A percentile compares a stretch with the other conserved stretches of the same genome.
Evolutionary conservation across 2,888 invertebrate species (phyloP).

Genomic region (Eupeodes luniger): DNA sequence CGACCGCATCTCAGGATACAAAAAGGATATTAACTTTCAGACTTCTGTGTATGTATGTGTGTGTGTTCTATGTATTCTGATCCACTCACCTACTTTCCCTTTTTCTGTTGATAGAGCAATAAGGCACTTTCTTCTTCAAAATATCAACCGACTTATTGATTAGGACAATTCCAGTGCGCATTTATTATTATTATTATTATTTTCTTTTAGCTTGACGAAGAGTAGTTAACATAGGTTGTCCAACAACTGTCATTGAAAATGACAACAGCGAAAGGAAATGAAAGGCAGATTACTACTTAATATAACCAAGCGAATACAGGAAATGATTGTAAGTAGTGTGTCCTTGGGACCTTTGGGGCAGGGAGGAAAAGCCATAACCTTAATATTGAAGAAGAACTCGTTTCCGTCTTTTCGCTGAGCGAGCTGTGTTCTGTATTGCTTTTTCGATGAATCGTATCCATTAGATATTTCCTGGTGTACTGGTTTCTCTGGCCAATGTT

Average conservation of each 20-base stretch:
- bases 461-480: background rate
- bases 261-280: background rate
- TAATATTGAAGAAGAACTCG: background rate
- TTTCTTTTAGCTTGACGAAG: background rate
- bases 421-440: background rate
- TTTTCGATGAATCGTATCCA: conserved; percentile 2
- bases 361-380: background rate
- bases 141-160: conserved; percentile 13
- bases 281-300: conserved; percentile 1
- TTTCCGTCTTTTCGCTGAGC: background rate
- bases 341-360: background rate
- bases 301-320: background rate
- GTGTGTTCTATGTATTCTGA: too few species aligned
- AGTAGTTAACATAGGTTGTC: background rate
- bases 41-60: background rate
- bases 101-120: too few species aligned
- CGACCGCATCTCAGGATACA: background rate
- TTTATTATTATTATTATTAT: conserved; percentile 1
- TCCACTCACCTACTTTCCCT: background rate
- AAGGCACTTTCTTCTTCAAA: background rate
- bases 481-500: background rate
- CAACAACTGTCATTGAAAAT: background rate
- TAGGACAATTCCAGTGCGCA: conserved; percentile 23
- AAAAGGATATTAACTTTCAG: conserved; percentile 11
- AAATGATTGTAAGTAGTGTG: conserved; percentile 2